A percentile compares a stretch with the other conserved stretches of the same genome.
These are phyloP conservation scores for Micromys minutus DNA, from an alignment of 2,113 vertebrate genomes.

Conservation along the genomic window DNA sequence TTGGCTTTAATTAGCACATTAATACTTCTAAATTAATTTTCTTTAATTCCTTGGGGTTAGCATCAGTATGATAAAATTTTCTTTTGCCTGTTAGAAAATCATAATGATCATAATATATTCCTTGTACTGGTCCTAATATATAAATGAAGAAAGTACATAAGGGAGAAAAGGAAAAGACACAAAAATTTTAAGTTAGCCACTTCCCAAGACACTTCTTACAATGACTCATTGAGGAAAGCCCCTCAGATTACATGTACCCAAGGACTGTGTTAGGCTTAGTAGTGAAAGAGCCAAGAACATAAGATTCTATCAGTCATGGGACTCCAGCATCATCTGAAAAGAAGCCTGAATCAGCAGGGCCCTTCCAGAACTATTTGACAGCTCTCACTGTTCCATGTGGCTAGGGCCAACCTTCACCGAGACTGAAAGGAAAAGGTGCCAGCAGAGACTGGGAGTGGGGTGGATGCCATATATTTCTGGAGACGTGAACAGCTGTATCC, in stretches of 20 bases:
- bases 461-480: neutral
- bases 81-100: neutral
- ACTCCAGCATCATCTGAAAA: neutral
- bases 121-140: neutral
- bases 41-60: neutral
- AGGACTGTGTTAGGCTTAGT: neutral
- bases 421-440: neutral
- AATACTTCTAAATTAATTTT: neutral
- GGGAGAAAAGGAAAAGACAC: neutral
- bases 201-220: neutral
- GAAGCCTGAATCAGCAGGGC: conserved; percentile 23
- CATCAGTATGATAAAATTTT: accelerated
- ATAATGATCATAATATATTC: accelerated
- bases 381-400: neutral
- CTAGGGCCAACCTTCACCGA: neutral
- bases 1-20: neutral
- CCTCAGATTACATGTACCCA: neutral
- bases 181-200: neutral
- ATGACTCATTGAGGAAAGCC: neutral
- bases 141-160: neutral
- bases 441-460: no score
- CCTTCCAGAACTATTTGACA: neutral
- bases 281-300: neutral
- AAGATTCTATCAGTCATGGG: neutral
- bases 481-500: neutral